phyloP scores from a whole-genome alignment of 1,140 invertebrate species.

The Lepidurus arcticus region DNA sequence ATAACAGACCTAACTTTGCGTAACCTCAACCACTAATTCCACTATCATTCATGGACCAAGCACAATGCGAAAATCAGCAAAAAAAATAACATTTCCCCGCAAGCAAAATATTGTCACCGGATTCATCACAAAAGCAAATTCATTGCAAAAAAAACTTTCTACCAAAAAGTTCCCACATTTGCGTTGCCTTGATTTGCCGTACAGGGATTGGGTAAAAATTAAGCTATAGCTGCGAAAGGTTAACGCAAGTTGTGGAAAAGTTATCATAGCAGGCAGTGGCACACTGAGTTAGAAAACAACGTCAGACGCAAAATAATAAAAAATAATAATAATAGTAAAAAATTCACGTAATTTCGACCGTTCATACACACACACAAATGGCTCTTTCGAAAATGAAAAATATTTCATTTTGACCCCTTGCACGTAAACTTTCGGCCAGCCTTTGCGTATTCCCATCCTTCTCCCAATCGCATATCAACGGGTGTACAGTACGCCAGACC shows the following conservation, averaged over 20 bases:
- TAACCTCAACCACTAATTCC: neutral
- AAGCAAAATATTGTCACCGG: conserved; percentile 6
- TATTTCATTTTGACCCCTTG: neutral
- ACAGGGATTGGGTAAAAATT: neutral
- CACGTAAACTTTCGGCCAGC: neutral
- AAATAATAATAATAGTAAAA: too few species aligned
- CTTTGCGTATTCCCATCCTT: neutral
- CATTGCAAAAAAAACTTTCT: conserved; percentile 4
- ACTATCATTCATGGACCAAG: conserved; percentile 8
- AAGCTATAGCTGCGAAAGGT: conserved; percentile 18
- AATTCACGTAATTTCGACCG: neutral
- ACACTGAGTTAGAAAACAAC: conserved; percentile 22
- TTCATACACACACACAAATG: neutral
- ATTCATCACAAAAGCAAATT: conserved; percentile 20
- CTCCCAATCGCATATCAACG: neutral
- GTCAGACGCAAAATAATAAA: neutral
- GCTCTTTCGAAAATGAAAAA: conserved; percentile 10
- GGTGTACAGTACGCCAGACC: neutral
- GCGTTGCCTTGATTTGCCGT: neutral
- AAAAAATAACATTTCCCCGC: neutral
- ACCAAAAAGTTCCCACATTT: neutral
- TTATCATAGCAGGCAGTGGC: conserved; percentile 21
- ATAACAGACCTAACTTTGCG: neutral
- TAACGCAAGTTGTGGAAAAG: conserved; percentile 19
- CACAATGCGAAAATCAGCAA: conserved; percentile 1